Evolutionary conservation across 2,888 invertebrate genomes (phyloP), one percentile per base, ranked within the genome.

Genomic region (Maniola hyperantus): DNA sequence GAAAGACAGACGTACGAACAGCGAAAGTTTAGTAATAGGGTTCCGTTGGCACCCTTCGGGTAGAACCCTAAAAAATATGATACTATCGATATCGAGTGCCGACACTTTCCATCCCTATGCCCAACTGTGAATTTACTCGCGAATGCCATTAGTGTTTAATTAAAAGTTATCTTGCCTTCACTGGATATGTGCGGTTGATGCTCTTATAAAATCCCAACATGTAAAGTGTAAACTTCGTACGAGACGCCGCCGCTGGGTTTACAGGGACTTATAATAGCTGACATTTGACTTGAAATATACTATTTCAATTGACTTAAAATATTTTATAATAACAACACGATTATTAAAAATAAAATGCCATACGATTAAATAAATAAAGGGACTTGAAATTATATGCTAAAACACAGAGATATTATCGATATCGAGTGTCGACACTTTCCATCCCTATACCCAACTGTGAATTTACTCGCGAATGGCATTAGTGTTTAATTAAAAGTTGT

Each of bases 401-500:
- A 36, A 36, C 7, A 36, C 0, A 10, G 36, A 36, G n/a, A 36
- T 36, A 10, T 44, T 20, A 57, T 11, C 15, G 39, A 50, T 57
- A 42, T 58, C 42, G 13, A 18, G 13, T 57, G 0, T 58, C 54
- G 66, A 65, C 59, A 69, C 42, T 64, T 57, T 65, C 57, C 83
- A 70, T 74, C 83, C 74, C 82, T 87, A 83, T 60, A 76, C 34
- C 73, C 74, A 80, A 84, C 83, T 84, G 84, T 86, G 84, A 87
- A 88, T 84, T 86, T 82, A 78, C 82, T 83, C 80, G 82, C 81
- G 81, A 83, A 87, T 79, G 76, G 83, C 83, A 88, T 88, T 88
- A 88, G 85, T 88, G 81, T 88, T 89, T 89, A 89, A 89, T 89
- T 89, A 89, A 89, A 89, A 89, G 84, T 89, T 88, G 84, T 83